phyloP scores from a whole-genome alignment of 2,797 vertebrate species.

The Sebastes vulpes region DNA sequence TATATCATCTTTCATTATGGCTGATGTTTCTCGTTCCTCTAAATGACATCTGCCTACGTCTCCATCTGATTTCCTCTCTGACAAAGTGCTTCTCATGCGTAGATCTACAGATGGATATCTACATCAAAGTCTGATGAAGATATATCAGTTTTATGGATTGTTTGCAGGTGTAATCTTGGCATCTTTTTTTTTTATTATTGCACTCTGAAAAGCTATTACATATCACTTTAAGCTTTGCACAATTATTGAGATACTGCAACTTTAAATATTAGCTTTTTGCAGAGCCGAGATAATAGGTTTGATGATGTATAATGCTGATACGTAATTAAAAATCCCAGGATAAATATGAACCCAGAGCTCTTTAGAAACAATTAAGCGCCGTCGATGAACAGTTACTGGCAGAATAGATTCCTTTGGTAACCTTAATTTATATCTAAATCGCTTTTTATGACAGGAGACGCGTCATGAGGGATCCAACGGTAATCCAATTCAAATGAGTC shows the following conservation, averaged over 20 bases:
- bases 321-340: slow-evolving; percentile 27
- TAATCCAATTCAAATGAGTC: slow-evolving; percentile 61
- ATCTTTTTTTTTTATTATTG: slow-evolving; percentile 8
- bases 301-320: slow-evolving; percentile 23
- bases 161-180: slow-evolving; percentile 9
- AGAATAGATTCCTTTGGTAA: slow-evolving; percentile 6
- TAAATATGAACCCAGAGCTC: slow-evolving; percentile 27
- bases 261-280: slow-evolving; percentile 24
- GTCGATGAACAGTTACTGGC: slow-evolving; percentile 2
- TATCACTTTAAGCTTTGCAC: slow-evolving; percentile 15
- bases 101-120: slow-evolving; percentile 42
- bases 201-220: neutral
- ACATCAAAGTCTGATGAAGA: slow-evolving; percentile 33
- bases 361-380: slow-evolving; percentile 27
- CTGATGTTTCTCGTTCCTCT: slow-evolving; percentile 24
- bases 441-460: slow-evolving; percentile 28
- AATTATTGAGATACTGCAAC: slow-evolving; percentile 11
- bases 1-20: slow-evolving; percentile 30
- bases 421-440: slow-evolving; percentile 21
- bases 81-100: slow-evolving; percentile 15
- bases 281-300: slow-evolving; percentile 8
- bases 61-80: slow-evolving; percentile 45
- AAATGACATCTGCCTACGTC: slow-evolving; percentile 41
- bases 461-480: slow-evolving; percentile 3
- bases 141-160: slow-evolving; percentile 7